Evolutionary conservation across 2,888 invertebrate species (phyloP).

Genomic region (Lepidonotus clava): DNA sequence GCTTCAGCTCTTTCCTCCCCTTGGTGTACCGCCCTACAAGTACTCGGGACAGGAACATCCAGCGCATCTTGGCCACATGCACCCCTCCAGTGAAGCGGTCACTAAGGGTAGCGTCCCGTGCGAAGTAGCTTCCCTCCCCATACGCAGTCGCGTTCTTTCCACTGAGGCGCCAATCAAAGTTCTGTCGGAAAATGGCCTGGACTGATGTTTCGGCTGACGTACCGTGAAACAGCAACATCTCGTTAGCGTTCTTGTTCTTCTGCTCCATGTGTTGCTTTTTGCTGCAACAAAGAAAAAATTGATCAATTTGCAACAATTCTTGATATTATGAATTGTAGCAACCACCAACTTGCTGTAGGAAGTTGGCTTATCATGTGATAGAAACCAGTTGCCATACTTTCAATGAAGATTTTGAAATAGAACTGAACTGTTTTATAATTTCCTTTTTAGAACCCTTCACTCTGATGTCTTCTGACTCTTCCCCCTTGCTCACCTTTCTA

Average conservation of each 20-base stretch:
- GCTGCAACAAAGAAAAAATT: constrained; percentile 58
- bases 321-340: too few species aligned
- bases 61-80: constrained; percentile 58
- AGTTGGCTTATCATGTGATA: too few species aligned
- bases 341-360: too few species aligned
- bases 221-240: constrained; percentile 70
- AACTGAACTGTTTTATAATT: too few species aligned
- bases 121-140: constrained; percentile 75
- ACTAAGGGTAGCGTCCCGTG: constrained; percentile 63
- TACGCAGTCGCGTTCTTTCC: constrained; percentile 68
- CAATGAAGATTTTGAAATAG: too few species aligned
- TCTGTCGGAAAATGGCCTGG: constrained; percentile 70
- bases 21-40: constrained; percentile 69
- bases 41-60: constrained; percentile 69
- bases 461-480: too few species aligned
- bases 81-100: constrained; percentile 56
- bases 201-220: constrained; percentile 64
- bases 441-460: too few species aligned
- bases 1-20: constrained; percentile 61
- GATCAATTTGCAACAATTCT: background rate
- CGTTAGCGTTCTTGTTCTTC: constrained; percentile 62
- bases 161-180: constrained; percentile 73
- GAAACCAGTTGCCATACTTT: too few species aligned
- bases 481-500: too few species aligned
- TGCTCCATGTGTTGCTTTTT: constrained; percentile 67